These are phyloP conservation scores for Semnornis frantzii DNA, from an alignment of 2,113 vertebrate genomes.

Conservation along the genomic window DNA sequence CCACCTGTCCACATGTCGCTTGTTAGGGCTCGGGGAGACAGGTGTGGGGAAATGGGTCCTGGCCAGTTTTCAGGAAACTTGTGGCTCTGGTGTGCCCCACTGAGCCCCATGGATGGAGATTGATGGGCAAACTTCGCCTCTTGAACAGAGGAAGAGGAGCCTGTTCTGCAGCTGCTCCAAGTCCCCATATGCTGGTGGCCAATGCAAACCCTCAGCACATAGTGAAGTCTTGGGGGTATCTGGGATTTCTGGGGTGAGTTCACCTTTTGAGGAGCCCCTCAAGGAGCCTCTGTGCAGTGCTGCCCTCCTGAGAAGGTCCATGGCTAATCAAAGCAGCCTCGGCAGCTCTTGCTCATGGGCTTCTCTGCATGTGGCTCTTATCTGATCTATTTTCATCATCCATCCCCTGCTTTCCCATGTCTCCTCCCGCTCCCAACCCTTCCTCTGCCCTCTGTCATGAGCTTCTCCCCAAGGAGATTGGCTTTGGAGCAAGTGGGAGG, in stretches of 20 bases:
- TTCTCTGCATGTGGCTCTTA: slow-evolving; percentile 21
- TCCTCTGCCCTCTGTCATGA: background rate
- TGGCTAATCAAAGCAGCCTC: background rate
- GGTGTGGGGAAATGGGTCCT: background rate
- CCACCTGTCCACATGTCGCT: background rate
- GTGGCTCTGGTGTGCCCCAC: background rate
- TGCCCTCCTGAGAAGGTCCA: background rate
- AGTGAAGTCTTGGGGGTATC: fast-evolving
- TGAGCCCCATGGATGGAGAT: fast-evolving
- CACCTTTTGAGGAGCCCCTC: background rate
- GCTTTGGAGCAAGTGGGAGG: background rate
- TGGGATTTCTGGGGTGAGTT: fast-evolving
- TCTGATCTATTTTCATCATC: slow-evolving; percentile 12
- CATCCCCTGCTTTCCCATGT: background rate
- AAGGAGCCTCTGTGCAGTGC: background rate
- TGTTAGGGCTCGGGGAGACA: fast-evolving
- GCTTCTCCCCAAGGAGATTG: background rate
- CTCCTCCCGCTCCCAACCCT: background rate
- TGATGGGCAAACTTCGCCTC: background rate
- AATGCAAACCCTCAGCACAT: fast-evolving
- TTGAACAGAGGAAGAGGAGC: fast-evolving
- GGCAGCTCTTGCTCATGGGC: background rate
- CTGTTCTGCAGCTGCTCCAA: background rate
- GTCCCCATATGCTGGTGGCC: background rate
- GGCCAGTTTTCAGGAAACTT: fast-evolving